These are phyloP conservation scores for Thecocarcelia acutangulata DNA, from an alignment of 2,888 invertebrate species.

Conservation along the genomic window DNA sequence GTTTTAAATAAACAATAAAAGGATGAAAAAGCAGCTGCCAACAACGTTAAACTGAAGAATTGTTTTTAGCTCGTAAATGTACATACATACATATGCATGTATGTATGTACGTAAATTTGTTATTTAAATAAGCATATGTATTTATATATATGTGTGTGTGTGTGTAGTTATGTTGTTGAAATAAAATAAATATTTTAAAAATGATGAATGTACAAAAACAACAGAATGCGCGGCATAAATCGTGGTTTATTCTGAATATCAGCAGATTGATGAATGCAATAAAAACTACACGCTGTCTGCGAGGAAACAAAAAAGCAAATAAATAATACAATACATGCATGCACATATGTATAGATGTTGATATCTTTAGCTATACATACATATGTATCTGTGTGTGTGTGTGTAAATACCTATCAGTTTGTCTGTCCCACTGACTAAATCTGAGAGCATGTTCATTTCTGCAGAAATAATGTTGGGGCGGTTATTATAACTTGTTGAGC, in stretches of 20 bases:
- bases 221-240: constrained; percentile 42
- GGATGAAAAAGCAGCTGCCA: constrained; percentile 19
- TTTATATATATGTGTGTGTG: not conserved
- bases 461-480: constrained; percentile 44
- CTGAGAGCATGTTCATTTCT: constrained; percentile 13
- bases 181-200: constrained; percentile 57
- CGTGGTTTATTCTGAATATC: constrained; percentile 59
- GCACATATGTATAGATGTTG: not conserved
- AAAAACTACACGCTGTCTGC: constrained; percentile 45
- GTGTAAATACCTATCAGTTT: not conserved
- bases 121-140: not conserved
- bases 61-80: too few relatives aligned
- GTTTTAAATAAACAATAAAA: constrained; percentile 29
- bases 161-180: constrained; percentile 28
- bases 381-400: not conserved
- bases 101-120: not conserved
- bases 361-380: not conserved
- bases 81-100: not conserved
- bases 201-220: constrained; percentile 51
- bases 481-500: constrained; percentile 35
- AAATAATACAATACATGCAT: not conserved
- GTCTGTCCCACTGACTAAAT: not conserved
- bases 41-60: not conserved
- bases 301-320: constrained; percentile 34
- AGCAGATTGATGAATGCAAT: constrained; percentile 54